phyloP scores from a whole-genome alignment of 1,140 invertebrate species.

The Meloidogyne exigua region DNA sequence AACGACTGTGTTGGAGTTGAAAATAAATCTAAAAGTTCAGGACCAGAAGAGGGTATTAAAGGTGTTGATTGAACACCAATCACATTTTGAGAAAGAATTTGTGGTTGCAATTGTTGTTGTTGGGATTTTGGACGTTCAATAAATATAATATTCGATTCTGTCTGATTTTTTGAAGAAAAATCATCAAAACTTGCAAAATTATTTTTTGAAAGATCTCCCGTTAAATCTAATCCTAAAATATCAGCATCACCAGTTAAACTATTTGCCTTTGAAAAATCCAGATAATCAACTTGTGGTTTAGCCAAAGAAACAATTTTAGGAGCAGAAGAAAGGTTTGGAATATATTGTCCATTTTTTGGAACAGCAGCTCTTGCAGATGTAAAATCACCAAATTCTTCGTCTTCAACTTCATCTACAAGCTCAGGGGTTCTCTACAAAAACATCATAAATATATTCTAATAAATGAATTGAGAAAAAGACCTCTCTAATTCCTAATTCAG shows the following conservation, averaged over 20 bases:
- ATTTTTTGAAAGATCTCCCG: not conserved
- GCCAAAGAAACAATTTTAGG: not conserved
- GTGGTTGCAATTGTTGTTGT: not conserved
- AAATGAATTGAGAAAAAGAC: slow-evolving; percentile 13
- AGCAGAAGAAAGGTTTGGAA: not conserved
- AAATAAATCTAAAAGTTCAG: not conserved
- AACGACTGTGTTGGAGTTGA: not conserved
- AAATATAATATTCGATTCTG: slow-evolving; percentile 2
- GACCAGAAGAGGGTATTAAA: not conserved
- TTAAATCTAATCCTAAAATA: not conserved
- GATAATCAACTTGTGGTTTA: not conserved
- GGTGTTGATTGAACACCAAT: not conserved
- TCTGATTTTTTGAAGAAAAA: not conserved
- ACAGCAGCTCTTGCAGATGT: slow-evolving; percentile 40
- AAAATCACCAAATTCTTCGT: slow-evolving; percentile 56
- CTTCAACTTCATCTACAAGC: slow-evolving; percentile 34
- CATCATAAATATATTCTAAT: slow-evolving; percentile 4
- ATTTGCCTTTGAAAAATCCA: not conserved
- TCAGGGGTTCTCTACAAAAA: slow-evolving; percentile 32
- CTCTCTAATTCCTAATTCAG: slow-evolving; percentile 38
- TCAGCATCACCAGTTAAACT: not conserved
- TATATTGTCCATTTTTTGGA: not conserved
- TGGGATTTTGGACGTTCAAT: slow-evolving; percentile 1
- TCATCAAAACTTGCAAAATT: not conserved
- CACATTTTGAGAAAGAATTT: not conserved